Evolutionary conservation across 2,797 vertebrate genomes (phyloP), one percentile per base, ranked within the genome.

Genomic region (Paguma larvata): DNA sequence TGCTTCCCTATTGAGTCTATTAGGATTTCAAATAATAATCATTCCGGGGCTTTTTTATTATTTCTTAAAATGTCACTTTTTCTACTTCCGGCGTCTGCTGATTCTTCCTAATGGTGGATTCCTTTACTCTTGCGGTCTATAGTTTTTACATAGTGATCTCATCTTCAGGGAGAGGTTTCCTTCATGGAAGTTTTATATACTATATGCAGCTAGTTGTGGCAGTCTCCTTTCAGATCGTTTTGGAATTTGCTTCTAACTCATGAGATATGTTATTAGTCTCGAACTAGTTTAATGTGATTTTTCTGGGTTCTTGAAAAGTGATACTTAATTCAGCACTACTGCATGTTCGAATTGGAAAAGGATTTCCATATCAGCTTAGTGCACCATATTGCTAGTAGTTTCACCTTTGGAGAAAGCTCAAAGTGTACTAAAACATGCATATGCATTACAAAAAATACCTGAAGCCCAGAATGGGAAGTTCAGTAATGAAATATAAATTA

Each of bases 21-120:
- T 87, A 84, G 62, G 25, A 77, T 68, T 92, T 93, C 10, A 83
- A 94, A 97, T 13, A 75, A 46, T 83, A 86, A 87, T 87, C 56
- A 80, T 5, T 86, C 9, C 14, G 34, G 8, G 46, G 2, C 10
- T 88, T 94, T 93, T 84, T 78, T 88, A 53, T 56, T 88, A 79
- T 88, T 96, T 73, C 46, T 53, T 59, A 16, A 34, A 32, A 95
- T 89, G 10, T n/a, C 62, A 51, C 65, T 56, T 79, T 91, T 84
- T 85, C 51, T 85, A n/a, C 41, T 78, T 95, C 2, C 56, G 67
- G 5, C 21, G 65, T n/a, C 44, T 65, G 5, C 53, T 86, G n/a
- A 72, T 91, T 85, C 21, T 48, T 6, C 6, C 34, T 63, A 80
- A 18, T 34, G 6, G 27, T 68, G 6, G 62, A 7, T 89, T 84